Conservation (phyloP, 2,797 vertebrate genomes). For the Molossus molossus region DNA sequence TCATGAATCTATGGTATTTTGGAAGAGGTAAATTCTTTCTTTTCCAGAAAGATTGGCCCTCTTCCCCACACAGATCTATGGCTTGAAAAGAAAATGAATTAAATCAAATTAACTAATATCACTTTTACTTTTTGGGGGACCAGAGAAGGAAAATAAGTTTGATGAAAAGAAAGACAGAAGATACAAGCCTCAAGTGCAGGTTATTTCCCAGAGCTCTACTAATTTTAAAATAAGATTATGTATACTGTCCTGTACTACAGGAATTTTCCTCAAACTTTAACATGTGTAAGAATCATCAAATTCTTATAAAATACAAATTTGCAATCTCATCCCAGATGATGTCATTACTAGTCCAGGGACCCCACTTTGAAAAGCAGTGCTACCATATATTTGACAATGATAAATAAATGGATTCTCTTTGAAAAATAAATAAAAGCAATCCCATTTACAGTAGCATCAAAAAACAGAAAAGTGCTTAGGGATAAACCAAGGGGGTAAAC, state of each 20-base stretch:
- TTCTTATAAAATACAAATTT: not conserved
- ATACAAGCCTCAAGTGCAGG: not conserved
- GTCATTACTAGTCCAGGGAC: not conserved
- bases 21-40: not conserved
- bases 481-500: not conserved
- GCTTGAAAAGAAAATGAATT: not conserved
- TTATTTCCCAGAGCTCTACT: not conserved
- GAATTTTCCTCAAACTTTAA: not conserved
- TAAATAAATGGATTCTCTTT: slow-evolving; percentile 5
- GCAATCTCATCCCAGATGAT: not conserved
- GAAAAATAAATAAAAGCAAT: slow-evolving; percentile 6
- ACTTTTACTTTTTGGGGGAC: not conserved
- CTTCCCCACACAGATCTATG: not conserved
- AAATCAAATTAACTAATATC: not conserved
- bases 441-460: not conserved
- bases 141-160: not conserved
- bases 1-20: not conserved
- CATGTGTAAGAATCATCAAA: not conserved
- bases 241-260: not conserved
- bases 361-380: not conserved
- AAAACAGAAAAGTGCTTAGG: not conserved
- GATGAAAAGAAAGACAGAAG: not conserved
- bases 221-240: not conserved
- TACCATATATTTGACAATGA: not conserved
- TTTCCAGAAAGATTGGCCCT: not conserved